Evolutionary conservation across 2,888 invertebrate species (phyloP).

Genomic region (Operophtera brumata): DNA sequence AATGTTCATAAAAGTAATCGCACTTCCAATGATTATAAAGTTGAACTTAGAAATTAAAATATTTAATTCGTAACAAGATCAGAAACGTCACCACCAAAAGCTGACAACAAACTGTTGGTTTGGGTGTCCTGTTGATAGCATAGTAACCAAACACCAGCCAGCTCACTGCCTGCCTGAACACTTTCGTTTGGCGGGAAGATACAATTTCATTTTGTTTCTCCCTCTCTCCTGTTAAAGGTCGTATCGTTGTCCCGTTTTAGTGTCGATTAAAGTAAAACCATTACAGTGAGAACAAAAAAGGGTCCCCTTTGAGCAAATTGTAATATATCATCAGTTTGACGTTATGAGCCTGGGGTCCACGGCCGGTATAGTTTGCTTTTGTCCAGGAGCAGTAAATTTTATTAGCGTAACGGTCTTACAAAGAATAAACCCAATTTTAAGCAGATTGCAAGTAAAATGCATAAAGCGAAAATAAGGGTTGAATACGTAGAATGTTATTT

Average conservation of each 20-base stretch:
- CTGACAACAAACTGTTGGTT: constrained; percentile 67
- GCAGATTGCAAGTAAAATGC: constrained; percentile 1
- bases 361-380: constrained; percentile 58
- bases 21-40: neutral
- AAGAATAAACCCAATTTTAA: constrained; percentile 35
- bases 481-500: neutral
- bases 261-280: constrained; percentile 78
- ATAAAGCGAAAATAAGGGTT: constrained; percentile 1
- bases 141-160: constrained; percentile 60
- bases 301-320: constrained; percentile 79
- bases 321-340: constrained; percentile 80
- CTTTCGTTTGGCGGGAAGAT: constrained; percentile 72
- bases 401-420: constrained; percentile 64
- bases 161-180: constrained; percentile 58
- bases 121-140: constrained; percentile 30
- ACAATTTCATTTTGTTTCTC: constrained; percentile 54
- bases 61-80: constrained; percentile 7
- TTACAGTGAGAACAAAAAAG: constrained; percentile 79
- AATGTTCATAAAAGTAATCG: neutral
- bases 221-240: constrained; percentile 35
- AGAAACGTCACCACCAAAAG: constrained; percentile 52
- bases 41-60: neutral
- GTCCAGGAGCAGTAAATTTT: constrained; percentile 70
- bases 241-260: constrained; percentile 43
- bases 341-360: constrained; percentile 68